Base-by-base conservation (phyloP, 2,113 vertebrate genomes). In the Vulpes ferrilata region DNA sequence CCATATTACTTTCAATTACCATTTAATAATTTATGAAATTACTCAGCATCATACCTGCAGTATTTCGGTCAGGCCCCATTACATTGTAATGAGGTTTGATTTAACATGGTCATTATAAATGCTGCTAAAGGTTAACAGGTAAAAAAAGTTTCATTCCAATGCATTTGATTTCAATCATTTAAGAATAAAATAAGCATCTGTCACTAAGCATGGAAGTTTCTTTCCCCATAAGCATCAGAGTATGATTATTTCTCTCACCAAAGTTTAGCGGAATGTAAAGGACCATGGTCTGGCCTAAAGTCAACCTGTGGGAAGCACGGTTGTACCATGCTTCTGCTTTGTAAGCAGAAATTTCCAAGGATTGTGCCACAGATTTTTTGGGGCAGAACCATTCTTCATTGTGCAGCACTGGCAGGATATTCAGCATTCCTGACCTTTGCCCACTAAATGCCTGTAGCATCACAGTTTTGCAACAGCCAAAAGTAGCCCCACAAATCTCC, bases 1-100 rank as follows among this genome's bases (percentile, higher is more conserved):
- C 97, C 94, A 97, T 98, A 98, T 99, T 98, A 98, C 97, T 98
- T 98, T 98, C 98, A 98, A 98, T 99, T 99, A 98, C 97, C 90
- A 89, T 96, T 98, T 98, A 98, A 99, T 99, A 99, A 99, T 99
- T 98, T 98, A 99, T 98, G 97, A 98, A 99, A 99, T 99, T 98
- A 98, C 97, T 98, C 97, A 97, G 98, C 95, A 99, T 98, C 98
- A 98, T 98, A 98, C 98, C 98, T 98, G 97, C 98, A 98, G 98
- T 98, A 98, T 98, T 98, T 99, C 98, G 97, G 98, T 98, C 98
- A 98, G 98, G 98, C 98, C 97, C 98, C 99, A 98, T 99, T 99
- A 98, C 98, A 97, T 98, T 98, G 92, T 98, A 98, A 98, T 98
- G 98, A 98, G 97, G 81, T 98, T 98, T 98, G 98, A 99, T 99